Evolutionary conservation across 2,797 vertebrate species (phyloP).

Genomic region (Lacerta agilis): DNA sequence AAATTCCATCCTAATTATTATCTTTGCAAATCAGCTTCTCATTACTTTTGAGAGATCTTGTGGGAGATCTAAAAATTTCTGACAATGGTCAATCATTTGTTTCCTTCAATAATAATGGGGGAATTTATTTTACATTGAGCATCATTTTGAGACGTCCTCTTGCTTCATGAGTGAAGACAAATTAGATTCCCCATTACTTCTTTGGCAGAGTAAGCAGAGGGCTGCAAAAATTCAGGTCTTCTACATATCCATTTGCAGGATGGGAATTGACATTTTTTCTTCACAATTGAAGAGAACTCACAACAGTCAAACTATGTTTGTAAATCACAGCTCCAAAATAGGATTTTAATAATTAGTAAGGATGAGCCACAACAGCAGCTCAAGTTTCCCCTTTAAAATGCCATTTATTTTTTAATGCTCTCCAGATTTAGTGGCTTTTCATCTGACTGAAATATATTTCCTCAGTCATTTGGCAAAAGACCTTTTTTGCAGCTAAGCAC

Average conservation of each 20-base stretch:
- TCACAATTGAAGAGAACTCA: conserved; percentile 61
- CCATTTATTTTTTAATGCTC: conserved; percentile 38
- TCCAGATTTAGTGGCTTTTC: conserved; percentile 53
- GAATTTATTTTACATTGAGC: background rate
- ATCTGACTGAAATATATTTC: conserved; percentile 58
- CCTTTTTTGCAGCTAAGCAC: conserved; percentile 59
- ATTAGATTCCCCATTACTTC: conserved; percentile 15
- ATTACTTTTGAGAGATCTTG: background rate
- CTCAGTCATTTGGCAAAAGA: conserved; percentile 58
- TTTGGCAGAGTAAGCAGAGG: conserved; percentile 39
- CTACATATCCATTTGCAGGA: conserved; percentile 47
- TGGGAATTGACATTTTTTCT: conserved; percentile 54
- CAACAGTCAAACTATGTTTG: conserved; percentile 49
- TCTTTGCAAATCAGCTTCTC: background rate
- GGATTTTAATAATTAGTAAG: conserved; percentile 62
- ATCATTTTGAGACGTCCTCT: background rate
- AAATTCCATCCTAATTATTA: background rate
- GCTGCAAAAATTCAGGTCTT: conserved; percentile 38
- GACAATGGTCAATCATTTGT: background rate
- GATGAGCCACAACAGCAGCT: conserved; percentile 61
- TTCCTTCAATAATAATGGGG: background rate
- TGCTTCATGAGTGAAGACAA: background rate
- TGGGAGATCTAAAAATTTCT: background rate
- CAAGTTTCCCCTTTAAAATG: conserved; percentile 43
- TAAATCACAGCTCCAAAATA: conserved; percentile 58